phyloP scores from a whole-genome alignment of 2,888 invertebrate species.

The Tanypteryx hageni region DNA sequence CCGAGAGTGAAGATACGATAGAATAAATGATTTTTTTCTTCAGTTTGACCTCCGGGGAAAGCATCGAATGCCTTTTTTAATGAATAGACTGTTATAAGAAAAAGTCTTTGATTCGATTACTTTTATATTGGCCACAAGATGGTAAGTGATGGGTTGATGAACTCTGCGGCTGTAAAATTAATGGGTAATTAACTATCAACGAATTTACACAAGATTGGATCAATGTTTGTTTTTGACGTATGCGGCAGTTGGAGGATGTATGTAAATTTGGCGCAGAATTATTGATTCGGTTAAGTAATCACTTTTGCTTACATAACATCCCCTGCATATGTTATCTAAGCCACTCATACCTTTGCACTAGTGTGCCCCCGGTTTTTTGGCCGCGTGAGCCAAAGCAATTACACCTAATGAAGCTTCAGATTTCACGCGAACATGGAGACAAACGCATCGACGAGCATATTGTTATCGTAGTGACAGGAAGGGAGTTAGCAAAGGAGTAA shows the following conservation, averaged over 20 bases:
- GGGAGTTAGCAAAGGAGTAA: too few relatives aligned
- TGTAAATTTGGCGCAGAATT: constrained; percentile 20
- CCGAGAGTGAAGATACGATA: too few relatives aligned
- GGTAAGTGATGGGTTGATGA: not conserved
- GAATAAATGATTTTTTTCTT: too few relatives aligned
- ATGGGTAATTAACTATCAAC: not conserved
- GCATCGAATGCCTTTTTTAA: too few relatives aligned
- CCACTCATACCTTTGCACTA: not conserved
- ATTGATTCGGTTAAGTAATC: constrained; percentile 5
- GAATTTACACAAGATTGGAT: not conserved
- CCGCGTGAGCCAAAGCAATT: not conserved
- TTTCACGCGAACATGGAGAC: not conserved
- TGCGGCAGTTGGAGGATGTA: not conserved
- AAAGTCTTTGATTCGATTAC: too few relatives aligned
- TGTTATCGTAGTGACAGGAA: too few relatives aligned
- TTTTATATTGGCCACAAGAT: too few relatives aligned
- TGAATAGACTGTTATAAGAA: too few relatives aligned
- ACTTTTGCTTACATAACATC: not conserved
- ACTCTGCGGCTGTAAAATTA: not conserved
- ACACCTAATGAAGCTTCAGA: not conserved
- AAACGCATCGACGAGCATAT: not conserved
- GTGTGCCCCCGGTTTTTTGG: not conserved
- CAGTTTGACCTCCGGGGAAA: too few relatives aligned
- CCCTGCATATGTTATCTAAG: constrained; percentile 1
- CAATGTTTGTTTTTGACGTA: constrained; percentile 2